A percentile compares a stretch with the other conserved stretches of the same genome.
phyloP scores from a whole-genome alignment of 1,140 invertebrate species.

The Lordiphosa collinella region DNA sequence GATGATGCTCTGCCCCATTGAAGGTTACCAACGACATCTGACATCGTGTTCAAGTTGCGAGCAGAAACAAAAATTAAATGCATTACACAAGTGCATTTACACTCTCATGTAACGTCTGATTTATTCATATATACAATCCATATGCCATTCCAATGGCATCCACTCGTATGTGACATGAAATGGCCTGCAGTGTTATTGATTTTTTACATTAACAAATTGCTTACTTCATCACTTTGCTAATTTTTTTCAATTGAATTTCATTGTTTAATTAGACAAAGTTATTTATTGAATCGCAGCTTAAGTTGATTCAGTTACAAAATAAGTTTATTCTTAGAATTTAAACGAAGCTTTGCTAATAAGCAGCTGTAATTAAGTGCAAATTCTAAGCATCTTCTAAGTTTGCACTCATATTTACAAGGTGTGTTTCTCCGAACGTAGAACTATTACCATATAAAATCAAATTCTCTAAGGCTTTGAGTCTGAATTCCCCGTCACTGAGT shows the following conservation, averaged over 20 bases:
- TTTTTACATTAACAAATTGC: slow-evolving; percentile 34
- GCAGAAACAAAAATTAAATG: slow-evolving; percentile 8
- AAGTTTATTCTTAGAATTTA: no score
- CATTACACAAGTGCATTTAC: slow-evolving; percentile 47
- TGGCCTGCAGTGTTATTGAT: slow-evolving; percentile 41
- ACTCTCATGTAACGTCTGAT: no score
- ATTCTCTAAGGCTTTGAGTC: no score
- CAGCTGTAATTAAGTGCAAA: no score
- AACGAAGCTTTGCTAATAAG: no score
- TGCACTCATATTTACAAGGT: no score
- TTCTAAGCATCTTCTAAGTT: no score
- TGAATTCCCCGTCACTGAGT: no score
- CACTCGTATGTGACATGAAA: slow-evolving; percentile 9
- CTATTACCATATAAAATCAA: no score
- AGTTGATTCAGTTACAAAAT: no score
- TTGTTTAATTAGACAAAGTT: slow-evolving; percentile 53
- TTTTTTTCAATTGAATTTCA: slow-evolving; percentile 65
- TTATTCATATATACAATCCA: slow-evolving; percentile 33
- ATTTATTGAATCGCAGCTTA: slow-evolving; percentile 10
- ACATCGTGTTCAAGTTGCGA: slow-evolving; percentile 19
- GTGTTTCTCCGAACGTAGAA: no score
- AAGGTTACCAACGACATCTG: slow-evolving; percentile 49
- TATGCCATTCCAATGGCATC: slow-evolving; percentile 27
- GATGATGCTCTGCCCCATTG: slow-evolving; percentile 31
- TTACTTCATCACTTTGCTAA: slow-evolving; percentile 44